Percentiles rank a stretch among this genome's conserved stretches.
These are phyloP conservation scores for Acleris literana DNA, from an alignment of 2,888 invertebrate genomes.

Conservation along the genomic window DNA sequence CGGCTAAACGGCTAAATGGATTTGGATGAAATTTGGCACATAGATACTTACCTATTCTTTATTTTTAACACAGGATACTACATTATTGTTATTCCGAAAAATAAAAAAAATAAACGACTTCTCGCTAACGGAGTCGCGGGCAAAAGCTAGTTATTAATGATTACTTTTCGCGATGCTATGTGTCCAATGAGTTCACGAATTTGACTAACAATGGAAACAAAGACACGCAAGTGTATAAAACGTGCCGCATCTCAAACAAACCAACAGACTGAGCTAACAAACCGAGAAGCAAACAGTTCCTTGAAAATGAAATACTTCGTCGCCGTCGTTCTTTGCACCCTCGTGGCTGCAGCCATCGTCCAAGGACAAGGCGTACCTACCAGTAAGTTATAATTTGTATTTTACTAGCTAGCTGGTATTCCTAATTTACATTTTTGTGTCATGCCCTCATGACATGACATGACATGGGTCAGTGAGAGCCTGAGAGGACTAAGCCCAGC, in stretches of 20 bases:
- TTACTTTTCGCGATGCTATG: too few relatives aligned
- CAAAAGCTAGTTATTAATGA: too few relatives aligned
- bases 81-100: too few relatives aligned
- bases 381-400: constrained; percentile 9
- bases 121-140: too few relatives aligned
- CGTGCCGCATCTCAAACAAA: neutral
- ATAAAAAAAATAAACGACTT: too few relatives aligned
- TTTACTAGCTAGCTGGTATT: neutral
- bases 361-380: constrained; percentile 13
- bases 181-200: neutral
- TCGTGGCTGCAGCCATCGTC: constrained; percentile 2
- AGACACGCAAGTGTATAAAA: constrained; percentile 15
- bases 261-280: neutral
- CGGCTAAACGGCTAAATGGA: neutral
- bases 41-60: too few relatives aligned
- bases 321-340: constrained; percentile 3
- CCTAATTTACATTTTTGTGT: too few relatives aligned
- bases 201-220: constrained; percentile 11
- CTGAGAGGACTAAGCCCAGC: too few relatives aligned
- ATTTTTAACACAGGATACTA: too few relatives aligned
- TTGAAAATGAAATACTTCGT: constrained; percentile 15
- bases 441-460: too few relatives aligned
- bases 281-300: neutral
- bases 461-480: too few relatives aligned
- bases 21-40: too few relatives aligned